Evolutionary conservation across 2,888 invertebrate species (phyloP).

Genomic region (Gisinianus flammeolus): DNA sequence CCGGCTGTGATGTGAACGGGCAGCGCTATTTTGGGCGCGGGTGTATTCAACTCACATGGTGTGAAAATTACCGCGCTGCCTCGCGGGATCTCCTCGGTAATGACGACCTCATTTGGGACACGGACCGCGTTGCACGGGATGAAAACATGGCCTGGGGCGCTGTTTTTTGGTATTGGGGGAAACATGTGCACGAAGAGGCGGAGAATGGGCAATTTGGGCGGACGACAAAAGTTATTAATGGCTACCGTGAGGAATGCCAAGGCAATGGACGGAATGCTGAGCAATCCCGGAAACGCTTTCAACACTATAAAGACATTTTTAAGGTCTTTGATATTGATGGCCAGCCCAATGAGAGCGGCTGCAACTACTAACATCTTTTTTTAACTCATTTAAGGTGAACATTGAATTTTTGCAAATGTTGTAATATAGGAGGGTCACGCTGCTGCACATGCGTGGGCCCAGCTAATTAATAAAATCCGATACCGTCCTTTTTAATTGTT

Average conservation of each 20-base stretch:
- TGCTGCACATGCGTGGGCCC: too few species aligned
- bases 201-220: constrained; percentile 33
- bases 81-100: constrained; percentile 23
- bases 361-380: constrained; percentile 35
- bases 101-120: constrained; percentile 25
- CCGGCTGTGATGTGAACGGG: constrained; percentile 12
- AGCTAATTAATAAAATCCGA: too few species aligned
- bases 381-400: too few species aligned
- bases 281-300: constrained; percentile 23
- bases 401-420: too few species aligned
- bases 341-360: constrained; percentile 23
- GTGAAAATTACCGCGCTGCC: constrained; percentile 36
- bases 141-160: constrained; percentile 33
- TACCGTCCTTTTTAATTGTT: too few species aligned
- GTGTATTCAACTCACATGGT: constrained; percentile 38
- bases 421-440: too few species aligned
- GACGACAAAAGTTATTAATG: constrained; percentile 43
- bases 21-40: constrained; percentile 18
- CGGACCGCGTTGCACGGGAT: constrained; percentile 32
- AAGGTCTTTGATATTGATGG: constrained; percentile 26
- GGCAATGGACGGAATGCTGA: constrained; percentile 40
- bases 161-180: constrained; percentile 37
- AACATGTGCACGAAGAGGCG: constrained; percentile 21
- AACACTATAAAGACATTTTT: constrained; percentile 30
- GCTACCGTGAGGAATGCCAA: constrained; percentile 34